Evolutionary conservation across 2,113 vertebrate species (phyloP).

Genomic region (Murina feae): DNA sequence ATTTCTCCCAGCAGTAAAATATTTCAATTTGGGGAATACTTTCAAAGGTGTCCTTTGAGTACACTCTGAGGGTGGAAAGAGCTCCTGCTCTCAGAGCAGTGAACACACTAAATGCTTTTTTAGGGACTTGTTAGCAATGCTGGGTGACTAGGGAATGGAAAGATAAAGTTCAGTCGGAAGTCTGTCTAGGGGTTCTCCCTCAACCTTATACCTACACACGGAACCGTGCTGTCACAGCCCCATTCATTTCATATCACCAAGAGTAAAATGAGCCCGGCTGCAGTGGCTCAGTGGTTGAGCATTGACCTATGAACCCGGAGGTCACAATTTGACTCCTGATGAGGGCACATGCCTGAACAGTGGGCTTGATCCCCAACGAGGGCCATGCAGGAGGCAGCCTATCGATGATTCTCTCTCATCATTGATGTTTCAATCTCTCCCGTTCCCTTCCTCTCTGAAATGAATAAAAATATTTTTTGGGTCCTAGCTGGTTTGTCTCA

Average conservation of each 20-base stretch:
- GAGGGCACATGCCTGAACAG: too few species aligned
- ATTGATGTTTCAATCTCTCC: too few species aligned
- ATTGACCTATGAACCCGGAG: too few species aligned
- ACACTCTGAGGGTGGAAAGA: neutral
- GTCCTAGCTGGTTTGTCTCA: too few species aligned
- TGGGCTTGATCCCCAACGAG: too few species aligned
- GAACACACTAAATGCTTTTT: neutral
- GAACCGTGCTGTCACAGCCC: fast-evolving
- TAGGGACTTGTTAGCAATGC: neutral
- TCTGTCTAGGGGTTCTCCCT: neutral
- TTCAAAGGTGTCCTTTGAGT: constrained; percentile 4
- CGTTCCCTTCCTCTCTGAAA: too few species aligned
- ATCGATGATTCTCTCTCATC: too few species aligned
- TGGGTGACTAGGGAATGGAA: neutral
- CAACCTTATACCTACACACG: fast-evolving
- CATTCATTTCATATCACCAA: neutral
- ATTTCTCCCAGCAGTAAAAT: neutral
- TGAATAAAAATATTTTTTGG: too few species aligned
- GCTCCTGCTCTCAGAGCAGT: neutral
- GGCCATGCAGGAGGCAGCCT: too few species aligned
- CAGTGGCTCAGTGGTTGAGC: too few species aligned
- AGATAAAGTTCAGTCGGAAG: neutral
- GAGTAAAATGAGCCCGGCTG: neutral
- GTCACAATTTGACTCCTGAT: too few species aligned
- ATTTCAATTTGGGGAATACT: neutral